Percentiles rank a stretch among this genome's conserved stretches.
Evolutionary conservation across 2,888 invertebrate species (phyloP).

Genomic region (Parthenolecanium corni): DNA sequence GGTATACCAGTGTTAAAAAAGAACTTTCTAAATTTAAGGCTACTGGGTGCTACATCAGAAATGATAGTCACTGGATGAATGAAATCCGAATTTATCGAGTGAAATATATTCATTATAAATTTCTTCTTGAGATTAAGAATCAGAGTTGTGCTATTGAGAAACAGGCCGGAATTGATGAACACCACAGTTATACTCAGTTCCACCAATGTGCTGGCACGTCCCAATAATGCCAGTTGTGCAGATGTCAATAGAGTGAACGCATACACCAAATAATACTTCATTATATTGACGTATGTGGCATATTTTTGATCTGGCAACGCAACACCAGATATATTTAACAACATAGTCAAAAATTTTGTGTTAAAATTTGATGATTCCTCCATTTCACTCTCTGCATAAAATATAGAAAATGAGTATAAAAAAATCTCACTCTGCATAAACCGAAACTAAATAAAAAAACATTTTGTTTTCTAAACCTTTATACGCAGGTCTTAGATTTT

Average conservation of each 20-base stretch:
- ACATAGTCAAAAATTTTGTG: not conserved
- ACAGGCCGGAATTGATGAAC: slow-evolving; percentile 1
- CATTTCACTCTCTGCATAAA: no score
- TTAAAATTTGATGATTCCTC: not conserved
- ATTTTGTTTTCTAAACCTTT: no score
- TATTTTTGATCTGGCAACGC: no score
- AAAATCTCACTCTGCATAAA: no score
- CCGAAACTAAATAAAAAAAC: no score
- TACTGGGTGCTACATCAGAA: not conserved
- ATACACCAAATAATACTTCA: not conserved
- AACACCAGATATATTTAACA: not conserved
- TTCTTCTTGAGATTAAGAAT: not conserved
- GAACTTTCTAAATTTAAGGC: not conserved
- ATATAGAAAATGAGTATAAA: no score
- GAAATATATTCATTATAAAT: not conserved
- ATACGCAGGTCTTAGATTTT: no score
- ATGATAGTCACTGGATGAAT: not conserved
- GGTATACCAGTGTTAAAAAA: not conserved
- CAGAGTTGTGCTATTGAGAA: not conserved
- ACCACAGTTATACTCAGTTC: not conserved
- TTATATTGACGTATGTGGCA: not conserved
- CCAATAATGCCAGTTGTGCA: not conserved
- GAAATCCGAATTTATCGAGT: not conserved
- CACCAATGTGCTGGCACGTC: not conserved
- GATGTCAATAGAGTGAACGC: not conserved